Base-by-base conservation (phyloP, 2,113 vertebrate species). In the Melanotaenia duboulayi region DNA sequence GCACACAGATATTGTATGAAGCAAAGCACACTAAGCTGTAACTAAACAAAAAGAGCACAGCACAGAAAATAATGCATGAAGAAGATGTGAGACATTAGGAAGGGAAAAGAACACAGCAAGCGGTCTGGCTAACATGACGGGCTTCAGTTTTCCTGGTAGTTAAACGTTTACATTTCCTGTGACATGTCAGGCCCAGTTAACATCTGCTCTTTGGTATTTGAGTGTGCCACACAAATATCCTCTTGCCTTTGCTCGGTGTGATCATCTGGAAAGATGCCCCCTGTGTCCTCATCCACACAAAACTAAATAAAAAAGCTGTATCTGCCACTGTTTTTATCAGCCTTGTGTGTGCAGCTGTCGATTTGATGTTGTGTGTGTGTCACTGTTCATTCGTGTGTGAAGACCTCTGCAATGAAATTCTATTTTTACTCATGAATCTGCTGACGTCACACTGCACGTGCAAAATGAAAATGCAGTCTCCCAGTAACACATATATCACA, bases 401-500 rank as follows among this genome's bases (percentile, higher is more conserved):
- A 14, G 44, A 49, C 55, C 50, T 70, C 75, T 28, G 51, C 62
- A 62, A 46, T 14, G 52, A 42, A 52, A 56, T 39, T 71, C 90
- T 92, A 90, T 93, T 90, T 92, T 90, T 91, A 91, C 65, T 72
- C 48, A n/a, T 37, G 78, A 80, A 37, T 74, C 39, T 25, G 58
- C 24, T 67, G 83, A 87, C 77, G 63, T 90, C 85, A 85, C 67
- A 9, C 3, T 0, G 16, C 49, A 20, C 5, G 25, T 66, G 48
- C 50, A 50, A 46, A 35, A 62, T 50, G 52, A 80, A 50, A 71
- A 65, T 7, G 54, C 12, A 0, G 10, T 54, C 65, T 55, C 65
- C 19, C 7, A 19, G 44, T 35, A 22, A 60, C 71, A 78, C 61
- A 65, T 44, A 48, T 11, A n/a, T 17, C 7, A 54, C 37, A 44